Percentiles rank a stretch among this genome's conserved stretches.
Conservation (phyloP, 2,113 vertebrate species). For the Pachycephala philippinensis region DNA sequence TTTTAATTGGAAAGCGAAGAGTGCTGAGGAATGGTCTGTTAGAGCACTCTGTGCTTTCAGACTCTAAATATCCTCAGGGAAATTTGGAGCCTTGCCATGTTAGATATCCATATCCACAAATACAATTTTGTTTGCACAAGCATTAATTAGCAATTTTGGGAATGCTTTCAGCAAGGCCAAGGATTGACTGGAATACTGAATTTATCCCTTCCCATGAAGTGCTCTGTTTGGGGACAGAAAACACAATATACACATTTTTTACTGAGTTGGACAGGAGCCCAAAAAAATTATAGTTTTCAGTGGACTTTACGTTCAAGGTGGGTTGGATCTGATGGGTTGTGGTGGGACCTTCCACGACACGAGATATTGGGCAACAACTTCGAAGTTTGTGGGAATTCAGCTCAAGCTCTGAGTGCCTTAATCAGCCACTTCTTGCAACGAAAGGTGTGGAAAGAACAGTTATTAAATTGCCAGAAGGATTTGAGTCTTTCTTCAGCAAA, state of each 20-base stretch:
- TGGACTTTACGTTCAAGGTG: neutral
- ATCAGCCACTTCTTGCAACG: neutral
- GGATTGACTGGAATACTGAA: neutral
- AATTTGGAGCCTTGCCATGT: neutral
- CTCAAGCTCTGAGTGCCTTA: neutral
- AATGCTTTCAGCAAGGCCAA: neutral
- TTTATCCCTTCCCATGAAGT: neutral
- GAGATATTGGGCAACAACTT: neutral
- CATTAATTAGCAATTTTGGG: neutral
- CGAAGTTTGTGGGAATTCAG: neutral
- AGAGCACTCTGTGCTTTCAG: neutral
- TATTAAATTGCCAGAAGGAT: neutral
- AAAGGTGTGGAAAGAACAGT: neutral
- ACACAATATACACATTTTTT: neutral
- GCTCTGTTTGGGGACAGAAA: neutral
- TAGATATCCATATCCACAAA: slow-evolving; percentile 8
- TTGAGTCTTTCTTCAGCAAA: neutral
- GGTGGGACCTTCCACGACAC: neutral
- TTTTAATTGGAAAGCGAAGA: neutral
- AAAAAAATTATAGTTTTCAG: neutral
- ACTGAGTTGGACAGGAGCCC: neutral
- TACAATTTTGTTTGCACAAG: neutral
- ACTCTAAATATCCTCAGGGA: neutral
- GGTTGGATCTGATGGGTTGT: neutral
- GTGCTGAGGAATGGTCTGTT: neutral